These are phyloP conservation scores for Myxocyprinus asiaticus DNA, from an alignment of 2,113 vertebrate species.

Conservation along the genomic window DNA sequence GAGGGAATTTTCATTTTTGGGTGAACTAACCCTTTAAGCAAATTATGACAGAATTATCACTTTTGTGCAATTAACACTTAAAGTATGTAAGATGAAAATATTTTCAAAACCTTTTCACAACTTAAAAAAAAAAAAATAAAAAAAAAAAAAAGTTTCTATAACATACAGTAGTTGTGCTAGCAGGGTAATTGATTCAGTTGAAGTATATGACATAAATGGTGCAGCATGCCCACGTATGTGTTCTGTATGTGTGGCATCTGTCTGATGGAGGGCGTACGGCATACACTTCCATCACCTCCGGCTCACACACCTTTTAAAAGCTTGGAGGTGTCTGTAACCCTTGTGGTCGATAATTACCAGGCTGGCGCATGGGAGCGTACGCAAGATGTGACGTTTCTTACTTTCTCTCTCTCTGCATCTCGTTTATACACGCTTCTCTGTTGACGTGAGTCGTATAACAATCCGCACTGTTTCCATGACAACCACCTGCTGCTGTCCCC, in stretches of 20 bases:
- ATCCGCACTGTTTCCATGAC: conserved; percentile 80
- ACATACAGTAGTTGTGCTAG: too few relatives aligned
- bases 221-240: too few relatives aligned
- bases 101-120: too few relatives aligned
- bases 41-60: too few relatives aligned
- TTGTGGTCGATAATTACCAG: conserved; percentile 51
- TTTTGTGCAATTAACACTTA: too few relatives aligned
- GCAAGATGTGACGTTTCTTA: conserved; percentile 55
- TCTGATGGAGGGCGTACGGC: background rate
- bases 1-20: too few relatives aligned
- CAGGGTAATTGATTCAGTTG: too few relatives aligned
- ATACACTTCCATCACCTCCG: conserved; percentile 6
- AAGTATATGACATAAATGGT: too few relatives aligned
- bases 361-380: conserved; percentile 58
- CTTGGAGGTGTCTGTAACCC: conserved; percentile 10
- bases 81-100: too few relatives aligned
- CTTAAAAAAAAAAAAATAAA: too few relatives aligned
- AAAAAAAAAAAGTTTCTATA: too few relatives aligned
- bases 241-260: background rate
- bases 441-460: conserved; percentile 81
- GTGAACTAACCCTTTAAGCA: too few relatives aligned
- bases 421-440: conserved; percentile 59
- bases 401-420: conserved; percentile 17
- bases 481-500: conserved; percentile 79
- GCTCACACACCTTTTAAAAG: conserved; percentile 11